Evolutionary conservation across 2,113 vertebrate species (phyloP).

Genomic region (Camelus bactrianus): DNA sequence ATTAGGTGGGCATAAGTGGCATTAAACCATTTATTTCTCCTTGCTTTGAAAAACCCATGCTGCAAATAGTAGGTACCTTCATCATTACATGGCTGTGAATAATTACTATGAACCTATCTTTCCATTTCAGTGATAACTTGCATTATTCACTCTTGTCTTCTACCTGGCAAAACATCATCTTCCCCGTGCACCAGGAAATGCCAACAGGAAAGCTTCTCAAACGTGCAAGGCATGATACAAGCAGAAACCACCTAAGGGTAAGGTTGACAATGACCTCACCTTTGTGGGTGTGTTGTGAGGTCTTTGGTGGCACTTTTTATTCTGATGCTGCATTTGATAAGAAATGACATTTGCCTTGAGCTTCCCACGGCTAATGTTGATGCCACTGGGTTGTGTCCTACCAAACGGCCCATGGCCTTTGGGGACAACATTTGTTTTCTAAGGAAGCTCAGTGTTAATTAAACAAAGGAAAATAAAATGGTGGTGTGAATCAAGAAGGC

Average conservation of each 20-base stretch:
- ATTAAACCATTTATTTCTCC: background rate
- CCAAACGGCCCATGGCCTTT: background rate
- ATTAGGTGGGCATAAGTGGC: background rate
- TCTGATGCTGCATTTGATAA: background rate
- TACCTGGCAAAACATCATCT: background rate
- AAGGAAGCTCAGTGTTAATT: background rate
- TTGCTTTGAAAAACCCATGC: background rate
- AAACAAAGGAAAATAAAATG: background rate
- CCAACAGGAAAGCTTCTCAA: background rate
- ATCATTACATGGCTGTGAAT: background rate
- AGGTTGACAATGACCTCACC: background rate
- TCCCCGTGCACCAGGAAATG: background rate
- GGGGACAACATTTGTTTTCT: background rate
- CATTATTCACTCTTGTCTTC: background rate
- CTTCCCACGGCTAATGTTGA: background rate
- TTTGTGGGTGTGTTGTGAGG: background rate
- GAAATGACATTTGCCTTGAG: conserved; percentile 55
- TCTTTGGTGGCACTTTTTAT: background rate
- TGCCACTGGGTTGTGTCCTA: background rate
- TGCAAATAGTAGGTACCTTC: background rate
- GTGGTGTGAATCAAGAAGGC: background rate
- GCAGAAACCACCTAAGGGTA: background rate
- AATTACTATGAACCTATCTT: background rate
- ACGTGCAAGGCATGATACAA: background rate
- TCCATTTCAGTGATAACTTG: background rate